phyloP scores from a whole-genome alignment of 2,797 vertebrate genomes.

The Gadopsis bispinosus region DNA sequence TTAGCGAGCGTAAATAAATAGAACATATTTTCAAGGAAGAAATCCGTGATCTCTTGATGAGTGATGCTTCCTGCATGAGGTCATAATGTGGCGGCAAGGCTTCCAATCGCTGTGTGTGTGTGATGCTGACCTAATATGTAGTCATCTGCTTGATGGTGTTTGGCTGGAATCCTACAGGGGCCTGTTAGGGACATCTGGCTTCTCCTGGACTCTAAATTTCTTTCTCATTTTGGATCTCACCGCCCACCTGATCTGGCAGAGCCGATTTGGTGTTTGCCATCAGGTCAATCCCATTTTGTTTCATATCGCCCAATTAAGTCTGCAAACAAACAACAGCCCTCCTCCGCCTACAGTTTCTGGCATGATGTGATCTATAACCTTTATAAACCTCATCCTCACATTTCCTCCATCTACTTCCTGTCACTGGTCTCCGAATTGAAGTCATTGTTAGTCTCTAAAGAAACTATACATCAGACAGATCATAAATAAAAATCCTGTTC shows the following conservation, averaged over 20 bases:
- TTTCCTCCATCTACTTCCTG: slow-evolving; percentile 33
- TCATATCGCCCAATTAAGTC: slow-evolving; percentile 63
- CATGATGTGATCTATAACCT: slow-evolving; percentile 35
- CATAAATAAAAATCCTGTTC: slow-evolving; percentile 20
- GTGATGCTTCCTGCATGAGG: background rate
- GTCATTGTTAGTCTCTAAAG: background rate
- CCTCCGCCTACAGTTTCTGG: slow-evolving; percentile 31
- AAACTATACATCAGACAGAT: slow-evolving; percentile 11
- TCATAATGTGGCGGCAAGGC: slow-evolving; percentile 2
- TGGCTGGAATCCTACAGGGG: slow-evolving; percentile 46
- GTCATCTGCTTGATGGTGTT: slow-evolving; percentile 55
- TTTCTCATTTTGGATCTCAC: slow-evolving; percentile 37
- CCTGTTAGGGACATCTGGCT: slow-evolving; percentile 68
- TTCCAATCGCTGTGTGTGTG: slow-evolving; percentile 2
- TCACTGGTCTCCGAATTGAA: slow-evolving; percentile 1
- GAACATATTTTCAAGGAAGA: slow-evolving; percentile 8
- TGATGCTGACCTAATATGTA: slow-evolving; percentile 44
- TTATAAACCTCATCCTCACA: slow-evolving; percentile 12
- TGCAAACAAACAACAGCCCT: slow-evolving; percentile 47
- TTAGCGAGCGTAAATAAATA: background rate
- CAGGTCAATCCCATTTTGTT: slow-evolving; percentile 47
- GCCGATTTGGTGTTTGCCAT: slow-evolving; percentile 57
- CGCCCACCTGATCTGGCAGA: slow-evolving; percentile 46
- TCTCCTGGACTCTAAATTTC: slow-evolving; percentile 47
- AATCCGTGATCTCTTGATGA: slow-evolving; percentile 1